Evolutionary conservation across 2,797 vertebrate genomes (phyloP).

Genomic region (Agapornis canus): DNA sequence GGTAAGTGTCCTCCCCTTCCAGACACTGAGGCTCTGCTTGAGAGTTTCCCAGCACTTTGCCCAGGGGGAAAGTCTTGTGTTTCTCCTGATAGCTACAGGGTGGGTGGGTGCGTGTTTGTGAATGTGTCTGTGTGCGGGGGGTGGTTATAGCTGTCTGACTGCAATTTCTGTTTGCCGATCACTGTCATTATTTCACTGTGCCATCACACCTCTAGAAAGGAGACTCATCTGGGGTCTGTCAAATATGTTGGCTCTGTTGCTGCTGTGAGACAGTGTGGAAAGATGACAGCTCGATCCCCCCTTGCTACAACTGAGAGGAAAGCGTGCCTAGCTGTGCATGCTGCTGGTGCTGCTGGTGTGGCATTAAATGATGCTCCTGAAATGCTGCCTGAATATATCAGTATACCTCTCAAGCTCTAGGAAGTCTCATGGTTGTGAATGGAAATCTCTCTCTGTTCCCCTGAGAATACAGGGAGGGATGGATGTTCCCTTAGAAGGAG

Average conservation of each 20-base stretch:
- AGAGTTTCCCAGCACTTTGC: neutral
- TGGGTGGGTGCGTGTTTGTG: neutral
- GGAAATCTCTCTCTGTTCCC: neutral
- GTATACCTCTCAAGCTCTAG: neutral
- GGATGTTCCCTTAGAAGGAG: neutral
- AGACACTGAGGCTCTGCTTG: neutral
- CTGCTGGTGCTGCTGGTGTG: neutral
- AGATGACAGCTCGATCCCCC: neutral
- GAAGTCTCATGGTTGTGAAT: neutral
- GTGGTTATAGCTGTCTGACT: neutral
- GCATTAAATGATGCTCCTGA: neutral
- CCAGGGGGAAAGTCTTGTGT: neutral
- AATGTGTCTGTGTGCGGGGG: neutral
- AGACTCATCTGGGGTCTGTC: neutral
- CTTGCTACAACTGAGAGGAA: neutral
- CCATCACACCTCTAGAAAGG: neutral
- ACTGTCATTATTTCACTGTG: neutral
- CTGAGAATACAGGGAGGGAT: neutral
- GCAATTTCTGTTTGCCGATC: neutral
- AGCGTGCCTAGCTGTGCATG: neutral
- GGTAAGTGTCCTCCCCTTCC: neutral
- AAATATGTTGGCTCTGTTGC: constrained; percentile 1
- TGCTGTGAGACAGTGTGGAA: neutral
- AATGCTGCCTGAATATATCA: neutral
- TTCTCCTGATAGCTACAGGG: neutral